These are phyloP conservation scores for Nannoperca australis DNA, from an alignment of 2,797 vertebrate genomes.

Conservation along the genomic window DNA sequence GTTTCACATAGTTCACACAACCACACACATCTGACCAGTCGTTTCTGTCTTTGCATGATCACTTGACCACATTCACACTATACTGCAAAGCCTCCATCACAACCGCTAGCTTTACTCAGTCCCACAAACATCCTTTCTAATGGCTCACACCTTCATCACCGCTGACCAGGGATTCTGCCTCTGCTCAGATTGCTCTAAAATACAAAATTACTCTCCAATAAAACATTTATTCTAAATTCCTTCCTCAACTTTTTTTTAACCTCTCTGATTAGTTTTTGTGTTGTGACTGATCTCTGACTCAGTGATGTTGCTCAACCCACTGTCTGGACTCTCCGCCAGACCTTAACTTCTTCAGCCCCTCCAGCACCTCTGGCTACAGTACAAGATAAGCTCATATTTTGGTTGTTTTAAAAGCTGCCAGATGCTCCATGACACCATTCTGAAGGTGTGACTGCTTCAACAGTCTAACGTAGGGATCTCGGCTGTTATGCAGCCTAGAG, in stretches of 20 bases:
- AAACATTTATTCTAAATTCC: background rate
- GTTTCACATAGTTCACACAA: background rate
- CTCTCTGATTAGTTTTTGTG: background rate
- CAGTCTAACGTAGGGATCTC: background rate
- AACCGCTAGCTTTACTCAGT: background rate
- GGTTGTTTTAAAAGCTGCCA: conserved; percentile 18
- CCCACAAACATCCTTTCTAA: conserved; percentile 6
- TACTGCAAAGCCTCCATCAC: background rate
- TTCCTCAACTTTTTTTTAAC: conserved; percentile 12
- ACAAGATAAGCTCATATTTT: background rate
- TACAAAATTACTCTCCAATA: background rate
- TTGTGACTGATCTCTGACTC: background rate
- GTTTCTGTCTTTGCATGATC: conserved; percentile 13
- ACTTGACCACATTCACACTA: background rate
- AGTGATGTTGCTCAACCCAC: background rate
- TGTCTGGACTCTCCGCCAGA: conserved; percentile 13
- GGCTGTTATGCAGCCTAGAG: background rate
- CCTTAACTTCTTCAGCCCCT: conserved; percentile 3
- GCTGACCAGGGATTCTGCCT: conserved; percentile 1
- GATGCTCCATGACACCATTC: conserved; percentile 1
- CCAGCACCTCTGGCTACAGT: background rate
- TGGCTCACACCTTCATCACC: background rate
- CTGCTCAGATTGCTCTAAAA: background rate
- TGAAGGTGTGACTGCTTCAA: background rate
- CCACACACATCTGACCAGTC: conserved; percentile 4